Evolutionary conservation across 2,797 vertebrate species (phyloP), one percentile per base, ranked within the genome.

Genomic region (Galagoides demidoff): DNA sequence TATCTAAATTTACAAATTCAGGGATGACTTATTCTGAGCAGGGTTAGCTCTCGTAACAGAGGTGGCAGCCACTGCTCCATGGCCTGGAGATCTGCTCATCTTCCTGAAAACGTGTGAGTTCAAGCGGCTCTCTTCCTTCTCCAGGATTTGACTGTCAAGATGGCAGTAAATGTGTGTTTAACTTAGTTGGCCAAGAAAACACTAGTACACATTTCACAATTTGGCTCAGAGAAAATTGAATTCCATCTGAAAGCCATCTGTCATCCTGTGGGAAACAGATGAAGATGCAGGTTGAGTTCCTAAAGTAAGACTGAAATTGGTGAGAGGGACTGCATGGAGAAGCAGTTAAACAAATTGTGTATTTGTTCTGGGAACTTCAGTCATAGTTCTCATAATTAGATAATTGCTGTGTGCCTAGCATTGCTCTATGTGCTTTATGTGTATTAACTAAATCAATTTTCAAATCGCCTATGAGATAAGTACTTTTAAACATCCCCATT

Each of bases 161-260:
- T 90, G 31, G 31, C 31, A 66, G 8, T 55, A 31, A 68, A 55
- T 61, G 74, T 95, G 34, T 49, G 31, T 77, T 85, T 90, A 88
- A 73, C 37, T 49, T 90, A 34, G 27, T 59, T 59, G 39, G 31
- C 66, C 45, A 86, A 70, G 89, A 91, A 89, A 85, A 68, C 23
- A 71, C 27, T 66, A 77, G 45, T 68, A 37, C 13, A 81, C 11
- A 22, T 68, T 94, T 68, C 86, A 87, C 29, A 92, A 13, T 61
- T 73, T 94, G 95, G 11, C 49, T 39, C 61, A 83, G 23, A 92
- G 59, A 70, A 92, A 85, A 79, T 3, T 52, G n/a, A 84, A 63
- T 77, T 82, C 73, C 45, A 86, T 79, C 76, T n/a, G 37, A 83
- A 79, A 39, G 39, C 29, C 29, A 83, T 73, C 63, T 77, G 76